Conservation (phyloP, 2,113 vertebrate genomes). For the Catagonus wagneri region DNA sequence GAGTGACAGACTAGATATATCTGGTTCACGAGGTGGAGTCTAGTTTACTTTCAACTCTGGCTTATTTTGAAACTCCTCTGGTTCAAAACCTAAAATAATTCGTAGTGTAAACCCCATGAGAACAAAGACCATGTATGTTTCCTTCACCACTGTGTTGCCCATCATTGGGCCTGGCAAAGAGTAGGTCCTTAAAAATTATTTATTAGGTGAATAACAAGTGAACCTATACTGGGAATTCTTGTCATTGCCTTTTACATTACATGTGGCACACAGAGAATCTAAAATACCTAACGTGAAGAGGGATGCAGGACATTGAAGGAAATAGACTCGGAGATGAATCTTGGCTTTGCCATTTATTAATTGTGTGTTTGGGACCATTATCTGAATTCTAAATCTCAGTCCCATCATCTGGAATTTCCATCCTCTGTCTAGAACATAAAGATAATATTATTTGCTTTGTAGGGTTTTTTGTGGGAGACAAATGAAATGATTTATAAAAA, state of each 20-base stretch:
- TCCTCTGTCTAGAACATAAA: background rate
- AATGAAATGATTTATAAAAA: conserved; percentile 47
- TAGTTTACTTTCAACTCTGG: background rate
- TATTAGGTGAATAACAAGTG: conserved; percentile 1
- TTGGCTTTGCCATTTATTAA: background rate
- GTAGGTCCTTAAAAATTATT: background rate
- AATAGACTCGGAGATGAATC: background rate
- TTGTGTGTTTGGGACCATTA: background rate
- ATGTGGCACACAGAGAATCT: background rate
- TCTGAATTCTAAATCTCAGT: background rate
- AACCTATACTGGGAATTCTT: background rate
- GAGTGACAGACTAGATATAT: background rate
- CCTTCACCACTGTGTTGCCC: background rate
- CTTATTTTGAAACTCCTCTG: background rate
- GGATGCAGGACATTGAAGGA: background rate
- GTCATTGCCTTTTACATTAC: background rate
- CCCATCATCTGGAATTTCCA: background rate
- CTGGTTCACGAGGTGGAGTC: background rate
- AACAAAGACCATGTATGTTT: background rate
- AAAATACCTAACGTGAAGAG: background rate
- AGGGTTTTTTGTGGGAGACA: conserved; percentile 6
- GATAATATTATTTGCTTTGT: background rate
- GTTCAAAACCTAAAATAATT: background rate
- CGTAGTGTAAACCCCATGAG: background rate
- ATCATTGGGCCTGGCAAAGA: background rate